Evolutionary conservation across 2,113 vertebrate genomes (phyloP), one percentile per base, ranked within the genome.

Genomic region (Rhineura floridana): DNA sequence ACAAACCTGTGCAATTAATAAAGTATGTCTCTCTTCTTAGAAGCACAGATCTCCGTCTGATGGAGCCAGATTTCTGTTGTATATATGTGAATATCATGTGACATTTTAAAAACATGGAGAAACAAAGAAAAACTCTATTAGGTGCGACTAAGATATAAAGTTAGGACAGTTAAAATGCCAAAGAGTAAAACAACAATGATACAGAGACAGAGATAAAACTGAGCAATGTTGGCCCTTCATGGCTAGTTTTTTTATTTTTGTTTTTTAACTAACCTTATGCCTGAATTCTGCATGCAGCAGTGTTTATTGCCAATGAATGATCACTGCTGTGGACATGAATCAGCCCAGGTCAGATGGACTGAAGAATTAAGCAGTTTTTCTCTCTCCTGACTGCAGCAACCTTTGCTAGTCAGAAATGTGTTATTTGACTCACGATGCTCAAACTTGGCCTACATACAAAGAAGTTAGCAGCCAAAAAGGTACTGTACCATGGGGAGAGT

Each of bases 331-430:
- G 13, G 28, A 46, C 36, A 86, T 63, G 39, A 19, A 77, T 85
- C 55, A 63, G 42, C 28, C 36, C 44, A 44, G 42, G 30, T 77
- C 73, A 65, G 21, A 62, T 28, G 25, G 17, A 75, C 36, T 76
- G 52, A 86, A 63, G 89, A 93, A 84, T 11, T 75, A 86, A 91
- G 48, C 63, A 73, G 86, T 94, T 92, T n/a, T 65, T n/a, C 91
- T 87, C 28, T 83, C 59, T 87, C 80, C 36, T 0, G 63, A 4
- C 69, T 84, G 82, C 70, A 86, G 82, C 48, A 87, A 89, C 87
- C 46, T 83, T 59, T 0, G 13, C 73, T 69, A 2, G 0, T 5
- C 28, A 52, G 6, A 30, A 62, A 36, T 15, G 2, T 3, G 23
- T 80, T 85, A 81, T 82, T 81, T 87, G 79, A 82, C 21, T 73